Evolutionary conservation across 2,888 invertebrate species (phyloP).

Genomic region (Drosophila borealis): DNA sequence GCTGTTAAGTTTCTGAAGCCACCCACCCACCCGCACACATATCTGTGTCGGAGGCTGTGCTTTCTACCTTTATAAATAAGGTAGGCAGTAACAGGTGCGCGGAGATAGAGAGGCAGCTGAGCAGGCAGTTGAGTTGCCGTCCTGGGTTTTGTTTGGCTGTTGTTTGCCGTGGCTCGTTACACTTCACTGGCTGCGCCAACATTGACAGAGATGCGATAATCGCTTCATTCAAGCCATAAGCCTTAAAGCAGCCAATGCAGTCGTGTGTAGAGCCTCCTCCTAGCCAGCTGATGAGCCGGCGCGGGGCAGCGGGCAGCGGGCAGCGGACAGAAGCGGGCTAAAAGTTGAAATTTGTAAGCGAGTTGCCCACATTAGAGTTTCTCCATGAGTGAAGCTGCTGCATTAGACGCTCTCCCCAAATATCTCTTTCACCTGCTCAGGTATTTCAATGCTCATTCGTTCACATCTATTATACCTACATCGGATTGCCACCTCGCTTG

Average conservation of each 20-base stretch:
- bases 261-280: slow-evolving; percentile 25
- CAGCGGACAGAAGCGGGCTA: not conserved
- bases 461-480: slow-evolving; percentile 3
- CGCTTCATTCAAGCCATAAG: slow-evolving; percentile 75
- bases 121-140: slow-evolving; percentile 24
- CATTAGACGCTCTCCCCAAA: slow-evolving; percentile 2
- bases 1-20: slow-evolving; percentile 59
- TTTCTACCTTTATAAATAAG: slow-evolving; percentile 51
- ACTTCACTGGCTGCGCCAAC: slow-evolving; percentile 65
- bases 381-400: slow-evolving; percentile 27
- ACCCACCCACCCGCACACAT: slow-evolving; percentile 12
- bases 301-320: not conserved
- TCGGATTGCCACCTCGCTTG: slow-evolving; percentile 11
- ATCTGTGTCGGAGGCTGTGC: slow-evolving; percentile 29
- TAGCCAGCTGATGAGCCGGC: slow-evolving; percentile 23
- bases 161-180: slow-evolving; percentile 58
- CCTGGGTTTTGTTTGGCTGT: slow-evolving; percentile 44
- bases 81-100: slow-evolving; percentile 8
- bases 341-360: slow-evolving; percentile 9
- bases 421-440: slow-evolving; percentile 6
- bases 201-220: slow-evolving; percentile 80
- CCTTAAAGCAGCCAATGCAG: slow-evolving; percentile 55
- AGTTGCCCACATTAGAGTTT: slow-evolving; percentile 28
- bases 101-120: not conserved
- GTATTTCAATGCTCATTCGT: slow-evolving; percentile 10